Evolutionary conservation across 2,888 invertebrate species (phyloP).

Genomic region (Cerceris ruficornis): DNA sequence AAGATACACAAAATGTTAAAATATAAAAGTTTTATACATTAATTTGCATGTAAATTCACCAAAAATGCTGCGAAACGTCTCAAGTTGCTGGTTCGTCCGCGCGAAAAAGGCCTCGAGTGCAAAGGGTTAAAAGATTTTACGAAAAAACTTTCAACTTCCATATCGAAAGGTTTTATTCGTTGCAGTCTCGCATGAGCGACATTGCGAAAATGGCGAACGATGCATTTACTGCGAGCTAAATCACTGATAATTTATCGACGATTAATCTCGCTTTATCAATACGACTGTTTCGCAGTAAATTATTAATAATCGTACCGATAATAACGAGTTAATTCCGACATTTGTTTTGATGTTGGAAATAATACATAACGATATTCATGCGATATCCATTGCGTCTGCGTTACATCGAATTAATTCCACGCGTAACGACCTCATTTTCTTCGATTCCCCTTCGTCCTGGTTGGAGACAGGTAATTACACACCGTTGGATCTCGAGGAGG

Average conservation of each 20-base stretch:
- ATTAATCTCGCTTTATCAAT: background rate
- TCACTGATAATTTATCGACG: background rate
- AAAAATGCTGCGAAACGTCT: too few relatives aligned
- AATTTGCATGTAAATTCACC: too few relatives aligned
- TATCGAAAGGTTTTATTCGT: background rate
- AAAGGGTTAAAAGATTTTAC: background rate
- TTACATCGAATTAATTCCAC: constrained; percentile 18
- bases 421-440: constrained; percentile 31
- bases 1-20: too few relatives aligned
- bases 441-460: constrained; percentile 18
- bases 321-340: constrained; percentile 25
- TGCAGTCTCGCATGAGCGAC: background rate
- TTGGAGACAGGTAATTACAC: constrained; percentile 42
- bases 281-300: constrained; percentile 11
- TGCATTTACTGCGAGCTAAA: background rate
- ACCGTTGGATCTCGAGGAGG: constrained; percentile 18
- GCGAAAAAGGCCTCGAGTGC: too few relatives aligned
- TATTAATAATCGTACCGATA: constrained; percentile 24
- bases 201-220: background rate
- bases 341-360: constrained; percentile 14
- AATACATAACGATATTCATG: constrained; percentile 9
- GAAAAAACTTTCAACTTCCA: background rate
- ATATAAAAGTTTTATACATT: too few relatives aligned
- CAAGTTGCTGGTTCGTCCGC: too few relatives aligned
- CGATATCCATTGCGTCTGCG: background rate